Conservation (phyloP, 2,888 invertebrate genomes). For the Archips xylosteana region DNA sequence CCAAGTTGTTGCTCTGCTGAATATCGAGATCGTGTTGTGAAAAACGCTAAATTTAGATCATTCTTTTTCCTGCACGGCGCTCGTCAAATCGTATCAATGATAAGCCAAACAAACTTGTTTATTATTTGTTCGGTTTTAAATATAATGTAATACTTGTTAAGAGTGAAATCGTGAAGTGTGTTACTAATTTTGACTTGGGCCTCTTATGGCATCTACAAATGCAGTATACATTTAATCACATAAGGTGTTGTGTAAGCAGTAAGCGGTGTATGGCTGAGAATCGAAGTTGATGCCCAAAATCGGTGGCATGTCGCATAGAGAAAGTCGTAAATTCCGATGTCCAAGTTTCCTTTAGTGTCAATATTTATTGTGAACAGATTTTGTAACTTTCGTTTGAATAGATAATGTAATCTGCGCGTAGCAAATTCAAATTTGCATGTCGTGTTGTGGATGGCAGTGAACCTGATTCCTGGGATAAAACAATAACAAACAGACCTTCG, state of each 20-base stretch:
- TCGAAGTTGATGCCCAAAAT: slow-evolving; percentile 55
- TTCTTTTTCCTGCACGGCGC: slow-evolving; percentile 56
- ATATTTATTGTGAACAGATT: slow-evolving; percentile 62
- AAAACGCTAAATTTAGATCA: slow-evolving; percentile 68
- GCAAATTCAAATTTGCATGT: slow-evolving; percentile 3
- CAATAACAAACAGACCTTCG: slow-evolving; percentile 22
- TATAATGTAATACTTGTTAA: slow-evolving; percentile 15
- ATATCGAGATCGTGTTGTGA: slow-evolving; percentile 69
- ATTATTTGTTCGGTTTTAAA: neutral
- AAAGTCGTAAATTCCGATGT: slow-evolving; percentile 67
- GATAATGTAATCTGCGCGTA: slow-evolving; percentile 9
- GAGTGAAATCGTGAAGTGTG: slow-evolving; percentile 36
- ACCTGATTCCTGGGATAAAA: slow-evolving; percentile 7
- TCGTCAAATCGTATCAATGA: slow-evolving; percentile 23
- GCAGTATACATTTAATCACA: slow-evolving; percentile 35
- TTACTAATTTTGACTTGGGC: slow-evolving; percentile 45
- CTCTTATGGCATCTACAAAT: slow-evolving; percentile 32
- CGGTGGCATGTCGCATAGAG: slow-evolving; percentile 57
- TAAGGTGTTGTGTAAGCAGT: slow-evolving; percentile 45
- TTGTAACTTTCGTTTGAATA: slow-evolving; percentile 59
- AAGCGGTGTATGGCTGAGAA: slow-evolving; percentile 42
- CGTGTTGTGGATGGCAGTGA: neutral
- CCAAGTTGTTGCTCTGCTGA: slow-evolving; percentile 66
- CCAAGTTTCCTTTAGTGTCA: slow-evolving; percentile 60
- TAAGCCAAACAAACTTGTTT: neutral